phyloP scores from a whole-genome alignment of 2,113 vertebrate species.

The Hippocampus mohnikei region DNA sequence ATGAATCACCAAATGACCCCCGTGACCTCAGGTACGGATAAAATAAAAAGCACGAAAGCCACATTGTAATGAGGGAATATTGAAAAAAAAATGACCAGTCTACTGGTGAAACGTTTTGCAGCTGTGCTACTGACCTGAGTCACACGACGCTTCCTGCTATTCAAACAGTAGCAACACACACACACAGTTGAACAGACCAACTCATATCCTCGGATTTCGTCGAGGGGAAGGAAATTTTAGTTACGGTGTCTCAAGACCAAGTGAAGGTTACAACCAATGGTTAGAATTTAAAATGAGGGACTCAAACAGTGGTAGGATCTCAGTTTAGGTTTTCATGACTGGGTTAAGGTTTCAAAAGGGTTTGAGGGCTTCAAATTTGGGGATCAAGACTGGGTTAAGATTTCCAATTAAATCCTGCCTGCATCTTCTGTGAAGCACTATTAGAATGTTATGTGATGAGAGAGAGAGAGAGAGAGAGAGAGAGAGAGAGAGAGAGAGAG shows the following conservation, averaged over 20 bases:
- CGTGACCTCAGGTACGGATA: neutral
- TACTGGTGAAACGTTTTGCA: neutral
- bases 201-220: constrained; percentile 1
- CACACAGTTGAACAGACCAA: neutral
- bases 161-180: neutral
- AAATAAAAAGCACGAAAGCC: neutral
- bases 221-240: neutral
- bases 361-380: neutral
- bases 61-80: neutral
- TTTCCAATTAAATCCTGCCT: neutral
- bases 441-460: too few relatives aligned
- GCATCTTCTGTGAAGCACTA: too few relatives aligned
- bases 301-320: neutral
- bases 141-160: neutral
- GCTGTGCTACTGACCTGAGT: neutral
- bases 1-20: neutral
- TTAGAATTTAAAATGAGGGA: neutral
- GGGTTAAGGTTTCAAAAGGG: neutral
- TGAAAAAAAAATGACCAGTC: neutral
- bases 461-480: constrained; percentile 17
- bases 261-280: neutral
- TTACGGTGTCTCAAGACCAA: neutral
- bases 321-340: neutral
- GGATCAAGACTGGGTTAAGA: neutral
- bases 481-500: constrained; percentile 36